phyloP scores from a whole-genome alignment of 2,113 vertebrate genomes.

The Cyanistes caeruleus region DNA sequence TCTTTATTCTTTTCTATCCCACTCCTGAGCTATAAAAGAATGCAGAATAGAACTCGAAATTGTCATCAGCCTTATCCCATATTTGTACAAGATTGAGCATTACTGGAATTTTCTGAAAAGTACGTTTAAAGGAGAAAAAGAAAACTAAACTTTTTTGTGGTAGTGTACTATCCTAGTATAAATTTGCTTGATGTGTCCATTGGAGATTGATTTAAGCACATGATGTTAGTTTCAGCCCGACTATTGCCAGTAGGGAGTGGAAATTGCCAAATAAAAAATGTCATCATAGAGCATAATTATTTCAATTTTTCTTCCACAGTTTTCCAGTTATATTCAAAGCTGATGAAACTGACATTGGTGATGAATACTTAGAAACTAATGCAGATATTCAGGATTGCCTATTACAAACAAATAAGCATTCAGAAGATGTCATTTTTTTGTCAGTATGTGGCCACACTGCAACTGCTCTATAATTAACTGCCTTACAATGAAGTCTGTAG shows the following conservation, averaged over 20 bases:
- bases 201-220: background rate
- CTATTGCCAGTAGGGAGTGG: background rate
- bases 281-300: background rate
- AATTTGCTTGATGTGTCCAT: background rate
- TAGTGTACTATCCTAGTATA: background rate
- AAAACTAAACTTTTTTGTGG: background rate
- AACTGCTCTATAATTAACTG: background rate
- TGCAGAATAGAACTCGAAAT: background rate
- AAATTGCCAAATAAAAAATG: background rate
- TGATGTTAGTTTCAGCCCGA: background rate
- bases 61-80: background rate
- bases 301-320: background rate
- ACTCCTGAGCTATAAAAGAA: background rate
- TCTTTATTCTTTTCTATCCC: background rate
- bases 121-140: background rate
- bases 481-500: background rate
- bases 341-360: background rate
- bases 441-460: background rate
- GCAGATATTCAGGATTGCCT: background rate
- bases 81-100: background rate
- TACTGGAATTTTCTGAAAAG: background rate
- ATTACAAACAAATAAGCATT: background rate
- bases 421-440: background rate
- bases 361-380: background rate
- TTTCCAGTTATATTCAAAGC: background rate